Percentiles rank a stretch among this genome's conserved stretches.
Conservation (phyloP, 2,797 vertebrate genomes). For the Chaenodraco wilsoni region DNA sequence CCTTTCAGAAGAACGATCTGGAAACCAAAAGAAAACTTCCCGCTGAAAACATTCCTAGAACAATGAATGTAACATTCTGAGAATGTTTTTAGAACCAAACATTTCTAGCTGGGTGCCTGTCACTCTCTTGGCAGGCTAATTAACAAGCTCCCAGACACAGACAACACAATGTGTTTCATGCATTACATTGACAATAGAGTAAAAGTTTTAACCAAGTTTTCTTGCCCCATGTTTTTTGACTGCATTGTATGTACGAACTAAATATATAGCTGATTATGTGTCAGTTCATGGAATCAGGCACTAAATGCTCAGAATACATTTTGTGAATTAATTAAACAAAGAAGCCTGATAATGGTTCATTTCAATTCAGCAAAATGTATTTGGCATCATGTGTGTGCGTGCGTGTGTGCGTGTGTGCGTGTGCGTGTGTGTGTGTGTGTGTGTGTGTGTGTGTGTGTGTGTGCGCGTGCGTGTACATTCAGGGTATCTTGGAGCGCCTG, state of each 20-base stretch:
- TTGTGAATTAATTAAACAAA: not conserved
- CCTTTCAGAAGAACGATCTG: too few relatives aligned
- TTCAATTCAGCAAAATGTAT: not conserved
- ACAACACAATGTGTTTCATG: too few relatives aligned
- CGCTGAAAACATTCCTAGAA: too few relatives aligned
- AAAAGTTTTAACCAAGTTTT: too few relatives aligned
- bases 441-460: constrained; percentile 13
- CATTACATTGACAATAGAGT: too few relatives aligned
- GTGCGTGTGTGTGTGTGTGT: constrained; percentile 5
- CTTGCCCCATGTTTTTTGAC: too few relatives aligned
- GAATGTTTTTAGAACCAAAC: too few relatives aligned
- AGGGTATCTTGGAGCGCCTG: constrained; percentile 90
- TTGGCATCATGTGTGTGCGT: not conserved
- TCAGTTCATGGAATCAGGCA: not conserved
- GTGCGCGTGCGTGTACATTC: not conserved
- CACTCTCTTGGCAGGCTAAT: not conserved
- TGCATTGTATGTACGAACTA: too few relatives aligned
- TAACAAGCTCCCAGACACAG: not conserved
- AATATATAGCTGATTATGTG: not conserved
- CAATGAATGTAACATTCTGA: too few relatives aligned
- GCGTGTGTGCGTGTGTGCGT: not conserved
- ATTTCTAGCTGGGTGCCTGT: too few relatives aligned
- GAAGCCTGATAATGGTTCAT: not conserved
- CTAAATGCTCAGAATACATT: not conserved
- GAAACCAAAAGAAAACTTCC: too few relatives aligned